Evolutionary conservation across 2,888 invertebrate species (phyloP).

Genomic region (Aporophyla nigra): DNA sequence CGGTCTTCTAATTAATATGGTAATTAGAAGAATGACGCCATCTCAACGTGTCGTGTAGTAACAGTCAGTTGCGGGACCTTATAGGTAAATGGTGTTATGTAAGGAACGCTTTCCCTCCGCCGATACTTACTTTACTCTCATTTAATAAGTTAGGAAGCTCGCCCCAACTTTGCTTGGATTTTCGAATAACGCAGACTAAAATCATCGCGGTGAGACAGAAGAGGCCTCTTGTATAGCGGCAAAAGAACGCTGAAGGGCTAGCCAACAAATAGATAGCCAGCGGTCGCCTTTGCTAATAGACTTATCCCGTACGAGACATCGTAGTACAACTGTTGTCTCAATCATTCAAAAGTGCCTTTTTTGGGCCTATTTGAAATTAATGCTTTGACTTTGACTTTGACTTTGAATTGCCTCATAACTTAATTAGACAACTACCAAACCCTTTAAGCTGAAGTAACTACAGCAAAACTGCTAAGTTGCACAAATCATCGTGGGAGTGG

Average conservation of each 20-base stretch:
- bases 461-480: neutral
- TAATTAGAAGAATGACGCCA: slow-evolving; percentile 14
- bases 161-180: neutral
- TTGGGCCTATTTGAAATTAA: too few species aligned
- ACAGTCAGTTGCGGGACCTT: slow-evolving; percentile 15
- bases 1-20: neutral
- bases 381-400: too few species aligned
- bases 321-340: neutral
- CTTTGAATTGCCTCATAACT: neutral
- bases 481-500: neutral
- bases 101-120: slow-evolving; percentile 29
- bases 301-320: neutral
- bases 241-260: neutral
- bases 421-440: too few species aligned
- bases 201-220: neutral
- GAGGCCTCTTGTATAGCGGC: neutral
- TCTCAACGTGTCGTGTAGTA: neutral
- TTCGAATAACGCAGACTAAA: neutral
- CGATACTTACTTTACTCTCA: slow-evolving; percentile 27
- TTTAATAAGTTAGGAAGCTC: slow-evolving; percentile 1
- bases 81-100: slow-evolving; percentile 23
- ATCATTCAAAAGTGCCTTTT: too few species aligned
- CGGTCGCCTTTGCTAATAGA: neutral
- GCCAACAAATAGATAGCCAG: neutral
- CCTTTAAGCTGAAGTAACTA: neutral